Percentiles rank a stretch among this genome's conserved stretches.
Evolutionary conservation across 2,888 invertebrate genomes (phyloP).

Genomic region (Leptinotarsa rubiginosa): DNA sequence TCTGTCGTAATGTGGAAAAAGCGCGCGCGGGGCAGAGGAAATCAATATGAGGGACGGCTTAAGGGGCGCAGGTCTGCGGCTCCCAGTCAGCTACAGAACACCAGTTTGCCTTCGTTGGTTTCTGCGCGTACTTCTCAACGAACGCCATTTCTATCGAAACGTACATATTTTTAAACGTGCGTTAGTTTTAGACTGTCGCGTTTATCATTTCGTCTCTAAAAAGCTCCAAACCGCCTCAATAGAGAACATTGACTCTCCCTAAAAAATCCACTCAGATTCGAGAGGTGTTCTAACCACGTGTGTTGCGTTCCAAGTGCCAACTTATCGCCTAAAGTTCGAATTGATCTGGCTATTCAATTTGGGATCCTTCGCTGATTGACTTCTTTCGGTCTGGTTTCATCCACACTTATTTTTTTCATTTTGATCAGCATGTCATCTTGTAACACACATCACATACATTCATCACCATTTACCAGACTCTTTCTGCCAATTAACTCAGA

Average conservation of each 20-base stretch:
- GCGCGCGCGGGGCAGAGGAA: conserved; percentile 62
- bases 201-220: conserved; percentile 3
- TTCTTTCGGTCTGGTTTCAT: conserved; percentile 30
- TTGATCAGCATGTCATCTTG: conserved; percentile 35
- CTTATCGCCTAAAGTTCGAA: not conserved
- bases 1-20: conserved; percentile 45
- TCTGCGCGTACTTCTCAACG: conserved; percentile 51
- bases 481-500: not conserved
- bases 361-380: not conserved
- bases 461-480: conserved; percentile 27
- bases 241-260: conserved; percentile 11
- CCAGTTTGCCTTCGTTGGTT: conserved; percentile 70
- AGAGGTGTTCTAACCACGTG: conserved; percentile 32
- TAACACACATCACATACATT: conserved; percentile 31
- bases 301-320: conserved; percentile 34
- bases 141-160: conserved; percentile 24
- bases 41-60: conserved; percentile 66
- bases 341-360: not conserved
- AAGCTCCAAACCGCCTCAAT: not conserved
- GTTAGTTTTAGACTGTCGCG: conserved; percentile 10
- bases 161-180: conserved; percentile 23
- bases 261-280: conserved; percentile 1
- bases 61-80: conserved; percentile 67
- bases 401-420: conserved; percentile 26
- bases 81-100: conserved; percentile 67